Percentiles rank a stretch among this genome's conserved stretches.
Conservation (phyloP, 2,113 vertebrate species). For the Boleophthalmus pectinirostris region DNA sequence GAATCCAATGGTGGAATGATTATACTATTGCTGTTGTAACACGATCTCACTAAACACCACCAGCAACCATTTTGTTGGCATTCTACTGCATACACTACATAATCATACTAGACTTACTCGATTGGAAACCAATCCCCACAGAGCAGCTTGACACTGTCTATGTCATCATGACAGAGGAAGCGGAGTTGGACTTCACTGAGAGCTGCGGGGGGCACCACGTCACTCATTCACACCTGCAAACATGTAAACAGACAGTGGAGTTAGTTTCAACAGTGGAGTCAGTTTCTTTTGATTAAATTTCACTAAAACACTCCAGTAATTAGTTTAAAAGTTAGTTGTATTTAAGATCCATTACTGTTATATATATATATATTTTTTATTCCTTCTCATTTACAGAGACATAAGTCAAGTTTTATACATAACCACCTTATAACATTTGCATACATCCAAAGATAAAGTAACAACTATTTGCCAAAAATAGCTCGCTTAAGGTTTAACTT, state of each 20-base stretch:
- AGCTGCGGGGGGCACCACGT: conserved; percentile 90
- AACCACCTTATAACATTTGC: background rate
- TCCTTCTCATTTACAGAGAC: background rate
- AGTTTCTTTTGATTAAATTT: background rate
- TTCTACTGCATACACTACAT: background rate
- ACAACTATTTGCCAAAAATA: background rate
- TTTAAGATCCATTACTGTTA: background rate
- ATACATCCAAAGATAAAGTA: background rate
- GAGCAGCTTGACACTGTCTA: conserved; percentile 95
- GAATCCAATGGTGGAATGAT: background rate
- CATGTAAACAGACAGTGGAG: background rate
- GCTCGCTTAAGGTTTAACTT: background rate
- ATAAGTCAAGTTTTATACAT: background rate
- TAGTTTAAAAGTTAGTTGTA: background rate
- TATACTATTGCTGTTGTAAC: background rate
- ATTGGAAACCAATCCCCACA: conserved; percentile 99
- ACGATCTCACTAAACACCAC: background rate
- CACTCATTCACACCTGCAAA: conserved; percentile 97
- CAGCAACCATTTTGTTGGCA: background rate
- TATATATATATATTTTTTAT: background rate
- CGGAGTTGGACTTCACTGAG: conserved; percentile 95
- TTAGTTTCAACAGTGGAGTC: background rate
- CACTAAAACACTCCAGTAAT: background rate
- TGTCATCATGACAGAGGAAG: conserved; percentile 98
- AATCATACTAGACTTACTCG: conserved; percentile 80